Evolutionary conservation across 2,888 invertebrate genomes (phyloP).

Genomic region (Drosophila leonis): DNA sequence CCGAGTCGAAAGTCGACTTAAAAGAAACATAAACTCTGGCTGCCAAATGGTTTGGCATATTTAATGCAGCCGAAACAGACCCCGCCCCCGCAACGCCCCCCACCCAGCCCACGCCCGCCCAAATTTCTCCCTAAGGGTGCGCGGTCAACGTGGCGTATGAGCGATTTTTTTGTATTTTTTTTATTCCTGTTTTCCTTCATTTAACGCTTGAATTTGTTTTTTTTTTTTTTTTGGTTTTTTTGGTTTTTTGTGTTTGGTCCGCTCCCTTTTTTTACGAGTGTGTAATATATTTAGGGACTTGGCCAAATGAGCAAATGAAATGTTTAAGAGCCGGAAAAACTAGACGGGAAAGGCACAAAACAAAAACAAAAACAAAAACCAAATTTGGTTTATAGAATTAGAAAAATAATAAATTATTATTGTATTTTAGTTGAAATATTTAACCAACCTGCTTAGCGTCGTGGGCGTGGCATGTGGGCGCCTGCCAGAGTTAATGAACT

Average conservation of each 20-base stretch:
- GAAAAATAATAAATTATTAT: neutral
- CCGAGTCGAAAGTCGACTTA: constrained; percentile 8
- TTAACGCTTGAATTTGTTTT: constrained; percentile 17
- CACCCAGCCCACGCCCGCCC: neutral
- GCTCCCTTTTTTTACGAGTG: constrained; percentile 42
- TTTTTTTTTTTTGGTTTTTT: neutral
- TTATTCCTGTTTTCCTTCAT: constrained; percentile 8
- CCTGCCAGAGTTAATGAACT: constrained; percentile 35
- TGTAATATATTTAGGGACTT: constrained; percentile 16
- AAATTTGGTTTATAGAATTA: neutral
- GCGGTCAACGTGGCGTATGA: constrained; percentile 63
- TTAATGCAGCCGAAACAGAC: constrained; percentile 53
- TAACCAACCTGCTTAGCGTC: constrained; percentile 28
- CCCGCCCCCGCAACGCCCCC: too few relatives aligned
- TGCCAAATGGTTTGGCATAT: constrained; percentile 63
- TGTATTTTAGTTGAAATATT: constrained; percentile 26
- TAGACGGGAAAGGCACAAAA: constrained; percentile 16
- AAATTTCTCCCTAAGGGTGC: constrained; percentile 14
- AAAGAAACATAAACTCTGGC: constrained; percentile 44
- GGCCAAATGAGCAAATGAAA: constrained; percentile 56
- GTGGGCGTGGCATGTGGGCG: constrained; percentile 12
- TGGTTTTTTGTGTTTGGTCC: neutral
- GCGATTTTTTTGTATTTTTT: constrained; percentile 53
- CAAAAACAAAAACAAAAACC: constrained; percentile 16
- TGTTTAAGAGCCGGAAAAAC: constrained; percentile 29